Percentiles rank a stretch among this genome's conserved stretches.
Conservation (phyloP, 2,888 invertebrate genomes). For the Carterocephalus palaemon region DNA sequence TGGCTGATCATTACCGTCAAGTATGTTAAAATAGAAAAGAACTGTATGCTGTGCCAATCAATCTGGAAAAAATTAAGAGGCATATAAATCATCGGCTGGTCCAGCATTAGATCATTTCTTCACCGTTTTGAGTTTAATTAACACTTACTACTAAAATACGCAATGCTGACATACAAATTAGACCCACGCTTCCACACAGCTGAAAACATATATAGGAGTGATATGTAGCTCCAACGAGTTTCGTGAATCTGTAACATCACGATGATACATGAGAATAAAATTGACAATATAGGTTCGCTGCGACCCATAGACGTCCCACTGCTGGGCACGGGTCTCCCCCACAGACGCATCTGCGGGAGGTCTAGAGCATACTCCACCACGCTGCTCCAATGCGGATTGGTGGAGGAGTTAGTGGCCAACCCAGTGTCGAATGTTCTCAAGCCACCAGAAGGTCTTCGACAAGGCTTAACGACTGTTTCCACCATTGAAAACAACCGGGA, state of each 20-base stretch:
- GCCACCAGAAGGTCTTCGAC: no score
- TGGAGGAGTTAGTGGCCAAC: no score
- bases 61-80: slow-evolving; percentile 38
- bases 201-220: slow-evolving; percentile 75
- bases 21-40: slow-evolving; percentile 58
- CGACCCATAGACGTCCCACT: no score
- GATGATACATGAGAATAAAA: no score
- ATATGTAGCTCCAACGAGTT: slow-evolving; percentile 65
- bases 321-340: no score
- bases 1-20: slow-evolving; percentile 72
- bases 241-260: slow-evolving; percentile 62
- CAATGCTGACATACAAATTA: slow-evolving; percentile 68
- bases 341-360: no score
- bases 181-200: slow-evolving; percentile 69
- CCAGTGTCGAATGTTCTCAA: no score
- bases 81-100: neutral
- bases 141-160: slow-evolving; percentile 55
- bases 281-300: no score
- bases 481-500: no score
- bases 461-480: no score
- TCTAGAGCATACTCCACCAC: no score
- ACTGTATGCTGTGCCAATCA: slow-evolving; percentile 66
- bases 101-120: neutral
- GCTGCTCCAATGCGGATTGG: no score
- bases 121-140: neutral